Percentiles rank a stretch among this genome's conserved stretches.
phyloP scores from a whole-genome alignment of 2,797 vertebrate genomes.

The Oreonectes daqikongensis region DNA sequence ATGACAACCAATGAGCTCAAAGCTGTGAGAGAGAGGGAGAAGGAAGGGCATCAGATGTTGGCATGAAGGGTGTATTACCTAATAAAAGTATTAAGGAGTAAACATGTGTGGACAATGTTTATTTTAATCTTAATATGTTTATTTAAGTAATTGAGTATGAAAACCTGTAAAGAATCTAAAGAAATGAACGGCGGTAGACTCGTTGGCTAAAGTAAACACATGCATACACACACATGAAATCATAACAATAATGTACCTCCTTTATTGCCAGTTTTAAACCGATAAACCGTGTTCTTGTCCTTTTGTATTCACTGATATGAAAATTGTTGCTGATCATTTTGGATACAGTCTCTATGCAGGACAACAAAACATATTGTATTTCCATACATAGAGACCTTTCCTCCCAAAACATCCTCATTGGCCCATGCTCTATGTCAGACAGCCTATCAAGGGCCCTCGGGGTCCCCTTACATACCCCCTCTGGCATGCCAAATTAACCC shows the following conservation, averaged over 20 bases:
- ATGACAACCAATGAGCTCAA: conserved; percentile 56
- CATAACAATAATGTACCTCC: neutral
- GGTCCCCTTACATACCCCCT: conserved; percentile 56
- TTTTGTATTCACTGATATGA: conserved; percentile 29
- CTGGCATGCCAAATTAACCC: conserved; percentile 54
- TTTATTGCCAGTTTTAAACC: conserved; percentile 10
- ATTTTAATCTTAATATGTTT: conserved; percentile 1
- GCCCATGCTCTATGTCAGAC: conserved; percentile 49
- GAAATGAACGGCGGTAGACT: neutral
- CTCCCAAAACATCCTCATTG: conserved; percentile 50
- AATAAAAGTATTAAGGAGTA: conserved; percentile 30
- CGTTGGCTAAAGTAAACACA: neutral
- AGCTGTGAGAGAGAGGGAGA: conserved; percentile 19
- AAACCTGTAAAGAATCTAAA: neutral
- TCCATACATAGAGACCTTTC: conserved; percentile 57
- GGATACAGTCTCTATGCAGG: conserved; percentile 45
- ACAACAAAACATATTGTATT: conserved; percentile 51
- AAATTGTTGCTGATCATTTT: conserved; percentile 36
- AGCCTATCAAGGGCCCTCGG: conserved; percentile 51
- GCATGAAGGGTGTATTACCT: conserved; percentile 41
- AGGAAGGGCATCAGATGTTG: conserved; percentile 49
- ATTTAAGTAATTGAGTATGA: neutral
- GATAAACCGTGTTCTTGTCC: conserved; percentile 8
- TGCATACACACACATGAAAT: neutral
- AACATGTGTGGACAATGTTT: conserved; percentile 12